Conservation (phyloP, 2,113 vertebrate species). For the Notechis scutatus region DNA sequence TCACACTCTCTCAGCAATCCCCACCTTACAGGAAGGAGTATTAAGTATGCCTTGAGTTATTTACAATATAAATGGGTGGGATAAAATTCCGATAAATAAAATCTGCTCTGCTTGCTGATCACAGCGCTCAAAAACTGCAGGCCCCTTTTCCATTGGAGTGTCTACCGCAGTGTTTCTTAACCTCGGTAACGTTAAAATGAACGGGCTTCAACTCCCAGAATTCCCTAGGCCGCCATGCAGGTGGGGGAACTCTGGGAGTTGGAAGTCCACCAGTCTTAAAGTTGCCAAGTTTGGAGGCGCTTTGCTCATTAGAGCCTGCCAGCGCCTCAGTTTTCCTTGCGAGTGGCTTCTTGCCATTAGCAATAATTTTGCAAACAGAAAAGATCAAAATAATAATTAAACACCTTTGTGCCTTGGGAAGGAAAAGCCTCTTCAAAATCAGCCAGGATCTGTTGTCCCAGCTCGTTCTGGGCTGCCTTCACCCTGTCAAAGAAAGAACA, state of each 20-base stretch:
- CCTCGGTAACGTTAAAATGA: background rate
- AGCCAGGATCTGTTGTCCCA: conserved; percentile 95
- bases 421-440: conserved; percentile 98
- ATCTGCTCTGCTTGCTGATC: background rate
- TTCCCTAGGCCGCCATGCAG: background rate
- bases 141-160: background rate
- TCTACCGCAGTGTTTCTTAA: background rate
- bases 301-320: background rate
- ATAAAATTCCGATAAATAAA: too few species aligned
- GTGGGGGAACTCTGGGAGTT: too few species aligned
- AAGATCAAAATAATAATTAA: background rate
- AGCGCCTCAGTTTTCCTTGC: background rate
- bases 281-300: background rate
- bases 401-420: conserved; percentile 93
- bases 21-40: too few species aligned
- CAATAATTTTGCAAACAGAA: background rate
- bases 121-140: background rate
- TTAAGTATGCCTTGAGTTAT: too few species aligned
- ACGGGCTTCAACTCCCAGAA: background rate
- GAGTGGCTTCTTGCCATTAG: background rate
- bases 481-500: conserved; percentile 74
- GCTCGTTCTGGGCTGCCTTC: conserved; percentile 91
- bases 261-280: too few species aligned
- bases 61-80: too few species aligned
- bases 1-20: too few species aligned